Base-by-base conservation (phyloP, 2,888 invertebrate species). In the Parnassius glacialis region DNA sequence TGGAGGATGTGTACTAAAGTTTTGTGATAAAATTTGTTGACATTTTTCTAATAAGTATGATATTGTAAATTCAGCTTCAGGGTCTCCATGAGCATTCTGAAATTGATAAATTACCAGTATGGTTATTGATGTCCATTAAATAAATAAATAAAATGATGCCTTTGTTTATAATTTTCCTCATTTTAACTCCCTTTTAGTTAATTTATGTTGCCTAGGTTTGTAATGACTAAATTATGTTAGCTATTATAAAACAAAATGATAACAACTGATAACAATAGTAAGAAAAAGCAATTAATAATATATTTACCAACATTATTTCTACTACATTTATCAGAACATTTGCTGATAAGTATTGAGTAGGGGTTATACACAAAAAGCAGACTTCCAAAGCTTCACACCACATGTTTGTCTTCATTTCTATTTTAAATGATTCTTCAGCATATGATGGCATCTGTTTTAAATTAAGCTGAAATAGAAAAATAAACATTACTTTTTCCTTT, bases 341-440 rank as follows among this genome's bases (percentile, higher is more conserved):
- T 2, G 78, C 76, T 34, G 88, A 83, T 41, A 91, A 74, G 67
- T 87, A 89, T 65, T 88, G 85, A 12, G 77, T 71, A 52, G 79
- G 72, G 54, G 79, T 85, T 3, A 88, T 79, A 53, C 81, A 79
- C 67, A 87, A 68, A 44, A 74, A 67, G 66, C 87, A 88, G 3
- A 87, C 82, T 73, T 90, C 87, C 52, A 92, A 68, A 13, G 90
- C 91, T 68, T 90, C 90, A 71, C 66, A 76, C 90, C 89, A 92
- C 77, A 84, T 81, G 52, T 84, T 82, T 12, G 83, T 76, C 58
- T 82, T 81, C 25, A 85, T 71, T 74, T 89, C 87, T 64, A 85
- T 87, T 65, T 79, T 80, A 53, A 92, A 85, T 10, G 79, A 74
- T 67, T 88, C 84, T 64, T 82, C 81, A 41, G 80, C 81, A 75